Base-by-base conservation (phyloP, 2,888 invertebrate genomes). In the Siphonodentalium dalli region DNA sequence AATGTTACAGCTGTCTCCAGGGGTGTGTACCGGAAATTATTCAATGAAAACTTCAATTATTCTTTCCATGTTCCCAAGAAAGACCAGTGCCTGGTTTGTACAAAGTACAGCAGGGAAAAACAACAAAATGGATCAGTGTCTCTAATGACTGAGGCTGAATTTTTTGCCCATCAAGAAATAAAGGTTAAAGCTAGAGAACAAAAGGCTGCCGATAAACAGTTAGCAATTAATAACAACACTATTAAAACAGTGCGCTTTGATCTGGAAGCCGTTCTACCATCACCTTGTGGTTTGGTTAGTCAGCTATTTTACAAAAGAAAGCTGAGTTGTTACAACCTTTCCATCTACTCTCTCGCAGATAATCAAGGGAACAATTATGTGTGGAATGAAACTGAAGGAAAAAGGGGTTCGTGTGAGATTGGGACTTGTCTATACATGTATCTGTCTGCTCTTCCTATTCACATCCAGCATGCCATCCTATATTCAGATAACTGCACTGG, bases 321-420 rank as follows among this genome's bases (percentile, higher is more conserved):
- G 35, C 15, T 45, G 9, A 45, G 26, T 23, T 3, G 35, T 21
- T 45, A 39, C 20, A 24, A 47, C 23, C 20, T 39, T 2, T 31
- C 47, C 15, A 20, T 47, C 6, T 47, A 20, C 27, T 47, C 47
- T 3, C 29, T 47, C 20, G 47, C 20, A 21, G 39, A 47, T 29
- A 18, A n/a, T 7, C 26, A 40, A 13, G 52, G 45, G 20, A 45
- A 45, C 2, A 40, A 41, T 23, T 52, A 39, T 18, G 39, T 52
- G 20, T 45, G 45, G 52, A 29, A 52, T 35, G 52, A 52, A n/a
- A 52, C 40, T 23, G 40, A 46, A 20, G 52, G 33, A 23, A n/a
- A 52, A 13, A 3, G 52, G 13, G 45, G 52, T 1, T 45, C 52
- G 9, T 21, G 24, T 15, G 52, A 52, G 35, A 46, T 52, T 5